Conservation (phyloP, 2,888 invertebrate genomes). For the Desoria tigrina region DNA sequence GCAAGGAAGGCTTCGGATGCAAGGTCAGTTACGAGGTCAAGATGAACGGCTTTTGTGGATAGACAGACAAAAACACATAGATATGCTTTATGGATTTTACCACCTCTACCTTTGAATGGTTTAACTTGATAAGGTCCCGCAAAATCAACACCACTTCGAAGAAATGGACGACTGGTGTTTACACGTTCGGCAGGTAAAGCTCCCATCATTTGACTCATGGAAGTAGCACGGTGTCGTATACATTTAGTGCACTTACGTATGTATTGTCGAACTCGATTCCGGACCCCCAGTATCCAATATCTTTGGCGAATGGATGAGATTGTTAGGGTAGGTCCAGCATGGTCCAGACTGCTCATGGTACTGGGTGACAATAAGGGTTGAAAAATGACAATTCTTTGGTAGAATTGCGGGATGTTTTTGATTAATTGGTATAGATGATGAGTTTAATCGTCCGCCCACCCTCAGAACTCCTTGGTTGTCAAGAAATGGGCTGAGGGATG, state of each 20-base stretch:
- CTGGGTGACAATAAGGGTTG: slow-evolving; percentile 24
- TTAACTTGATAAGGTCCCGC: too few species aligned
- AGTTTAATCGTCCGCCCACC: slow-evolving; percentile 38
- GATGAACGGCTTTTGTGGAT: too few species aligned
- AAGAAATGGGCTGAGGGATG: slow-evolving; percentile 40
- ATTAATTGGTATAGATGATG: slow-evolving; percentile 24
- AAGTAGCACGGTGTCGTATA: slow-evolving; percentile 13
- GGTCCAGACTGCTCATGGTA: slow-evolving; percentile 32
- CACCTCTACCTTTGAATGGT: too few species aligned
- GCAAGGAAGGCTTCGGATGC: too few species aligned
- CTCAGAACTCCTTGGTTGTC: slow-evolving; percentile 35
- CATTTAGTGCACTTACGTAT: slow-evolving; percentile 41
- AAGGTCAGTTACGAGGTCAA: too few species aligned
- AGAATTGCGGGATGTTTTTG: slow-evolving; percentile 42
- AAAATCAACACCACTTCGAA: too few species aligned
- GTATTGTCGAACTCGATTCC: slow-evolving; percentile 15
- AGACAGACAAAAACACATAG: too few species aligned
- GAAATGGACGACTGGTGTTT: slow-evolving; percentile 49
- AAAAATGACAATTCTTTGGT: slow-evolving; percentile 31
- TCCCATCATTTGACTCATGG: slow-evolving; percentile 52
- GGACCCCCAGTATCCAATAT: slow-evolving; percentile 33
- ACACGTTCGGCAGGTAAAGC: slow-evolving; percentile 52
- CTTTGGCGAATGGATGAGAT: slow-evolving; percentile 16
- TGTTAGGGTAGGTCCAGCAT: slow-evolving; percentile 29
- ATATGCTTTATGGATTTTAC: too few species aligned